Evolutionary conservation across 2,797 vertebrate species (phyloP).

Genomic region (Phrynocephalus forsythii): DNA sequence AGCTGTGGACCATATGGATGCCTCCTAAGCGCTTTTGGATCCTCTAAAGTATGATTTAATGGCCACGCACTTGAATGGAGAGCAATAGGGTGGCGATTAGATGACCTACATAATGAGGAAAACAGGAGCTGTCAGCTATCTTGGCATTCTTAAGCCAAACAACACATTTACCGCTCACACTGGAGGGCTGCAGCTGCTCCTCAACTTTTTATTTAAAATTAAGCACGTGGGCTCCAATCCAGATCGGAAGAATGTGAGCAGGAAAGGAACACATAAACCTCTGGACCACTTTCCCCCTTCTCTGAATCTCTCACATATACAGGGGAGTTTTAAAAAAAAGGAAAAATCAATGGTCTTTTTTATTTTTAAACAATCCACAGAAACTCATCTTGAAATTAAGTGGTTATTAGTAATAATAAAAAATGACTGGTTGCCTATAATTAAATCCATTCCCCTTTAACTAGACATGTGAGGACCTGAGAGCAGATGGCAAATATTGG

Average conservation of each 20-base stretch:
- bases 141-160: conserved; percentile 10
- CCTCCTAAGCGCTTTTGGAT: conserved; percentile 59
- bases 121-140: conserved; percentile 41
- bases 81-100: conserved; percentile 50
- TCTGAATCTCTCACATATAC: no score
- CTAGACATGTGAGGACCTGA: no score
- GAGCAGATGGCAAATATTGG: no score
- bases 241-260: background rate
- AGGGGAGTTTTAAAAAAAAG: no score
- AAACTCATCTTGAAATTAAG: no score
- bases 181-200: background rate
- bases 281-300: background rate
- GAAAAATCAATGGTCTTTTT: no score
- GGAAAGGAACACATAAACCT: background rate
- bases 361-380: no score
- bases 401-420: no score
- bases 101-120: conserved; percentile 58
- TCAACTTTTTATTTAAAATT: background rate
- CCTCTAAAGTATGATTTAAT: conserved; percentile 56
- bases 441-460: no score
- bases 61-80: conserved; percentile 26
- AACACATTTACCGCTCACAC: background rate
- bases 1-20: conserved; percentile 58
- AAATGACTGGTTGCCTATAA: no score
- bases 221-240: background rate